Evolutionary conservation across 2,888 invertebrate species (phyloP), one percentile per base, ranked within the genome.

Genomic region (Rhynchonema sp.): DNA sequence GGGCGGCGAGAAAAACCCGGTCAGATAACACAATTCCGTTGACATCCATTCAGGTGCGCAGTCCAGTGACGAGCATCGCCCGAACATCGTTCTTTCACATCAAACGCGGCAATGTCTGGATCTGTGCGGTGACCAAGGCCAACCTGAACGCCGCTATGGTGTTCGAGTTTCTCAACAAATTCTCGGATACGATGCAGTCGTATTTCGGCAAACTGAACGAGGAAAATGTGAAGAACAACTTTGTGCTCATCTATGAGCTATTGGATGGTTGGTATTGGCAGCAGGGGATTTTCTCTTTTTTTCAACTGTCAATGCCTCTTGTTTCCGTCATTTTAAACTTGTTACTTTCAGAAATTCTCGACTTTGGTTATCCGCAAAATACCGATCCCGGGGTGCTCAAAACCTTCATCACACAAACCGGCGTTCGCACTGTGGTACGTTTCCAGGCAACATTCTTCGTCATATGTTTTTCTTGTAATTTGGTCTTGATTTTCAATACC

Each of bases 141-240:
- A 99, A 99, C 85, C 94, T 98, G 60, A 99, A 99, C 72, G 98
- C 98, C 22, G 92, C 94, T 0, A 96, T 99, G 96, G 98, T 96
- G 49, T 96, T 98, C 74, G 53, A 99, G 78, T 96, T 99, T 76
- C 80, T 99, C 55, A 82, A 92, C 59, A 94, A 96, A 77, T 94
- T 98, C 74, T 75, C 78, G 25, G 79, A 79, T 65, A 92, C 98
- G 59, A 98, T 99, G 98, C 92, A 94, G 76, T 90, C 92, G 0
- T 99, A 99, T 76, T 99, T 98, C 74, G 98, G 96, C 61, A 98
- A 99, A 79, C 89, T 99, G 65, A 92, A 94, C 0, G 98, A 99
- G 74, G 98, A 99, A 75, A 99, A 98, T 74, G 96, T 99, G 72
- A 99, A 98, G 78, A 99, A 99, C 75, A 99, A 99, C 77, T 99